Evolutionary conservation across 2,113 vertebrate genomes (phyloP).

Genomic region (Plectropomus leopardus): DNA sequence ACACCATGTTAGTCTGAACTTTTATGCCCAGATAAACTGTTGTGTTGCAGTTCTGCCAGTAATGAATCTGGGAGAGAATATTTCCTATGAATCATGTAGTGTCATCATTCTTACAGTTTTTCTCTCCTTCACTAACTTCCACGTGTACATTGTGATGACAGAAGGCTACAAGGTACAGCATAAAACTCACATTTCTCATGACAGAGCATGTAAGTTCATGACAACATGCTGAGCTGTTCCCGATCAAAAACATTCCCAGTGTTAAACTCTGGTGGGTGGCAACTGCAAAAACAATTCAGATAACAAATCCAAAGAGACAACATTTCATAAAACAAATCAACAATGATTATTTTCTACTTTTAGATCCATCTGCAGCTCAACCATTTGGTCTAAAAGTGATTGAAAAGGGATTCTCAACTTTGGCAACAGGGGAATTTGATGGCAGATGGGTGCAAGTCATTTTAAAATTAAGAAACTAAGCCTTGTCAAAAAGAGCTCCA

Average conservation of each 20-base stretch:
- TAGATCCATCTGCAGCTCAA: not conserved
- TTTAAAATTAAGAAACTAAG: conserved; percentile 7
- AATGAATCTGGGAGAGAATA: not conserved
- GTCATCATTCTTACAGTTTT: not conserved
- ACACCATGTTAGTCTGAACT: not conserved
- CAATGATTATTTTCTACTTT: not conserved
- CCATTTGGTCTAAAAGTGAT: conserved; percentile 11
- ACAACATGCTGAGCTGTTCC: not conserved
- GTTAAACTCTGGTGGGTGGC: not conserved
- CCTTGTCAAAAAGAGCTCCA: not conserved
- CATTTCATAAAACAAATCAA: conserved; percentile 29
- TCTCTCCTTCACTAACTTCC: not conserved
- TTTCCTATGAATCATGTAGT: not conserved
- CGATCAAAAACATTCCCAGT: not conserved
- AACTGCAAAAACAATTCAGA: not conserved
- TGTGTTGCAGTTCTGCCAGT: not conserved
- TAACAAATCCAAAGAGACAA: conserved; percentile 9
- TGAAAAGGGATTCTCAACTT: conserved; percentile 13
- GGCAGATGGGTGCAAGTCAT: not conserved
- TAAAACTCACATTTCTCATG: not conserved
- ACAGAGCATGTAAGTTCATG: not conserved
- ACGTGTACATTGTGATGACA: not conserved
- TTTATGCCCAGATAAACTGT: not conserved
- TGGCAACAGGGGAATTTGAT: not conserved
- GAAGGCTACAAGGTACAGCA: not conserved